Base-by-base conservation (phyloP, 1,140 invertebrate species). In the Ladona fulva region DNA sequence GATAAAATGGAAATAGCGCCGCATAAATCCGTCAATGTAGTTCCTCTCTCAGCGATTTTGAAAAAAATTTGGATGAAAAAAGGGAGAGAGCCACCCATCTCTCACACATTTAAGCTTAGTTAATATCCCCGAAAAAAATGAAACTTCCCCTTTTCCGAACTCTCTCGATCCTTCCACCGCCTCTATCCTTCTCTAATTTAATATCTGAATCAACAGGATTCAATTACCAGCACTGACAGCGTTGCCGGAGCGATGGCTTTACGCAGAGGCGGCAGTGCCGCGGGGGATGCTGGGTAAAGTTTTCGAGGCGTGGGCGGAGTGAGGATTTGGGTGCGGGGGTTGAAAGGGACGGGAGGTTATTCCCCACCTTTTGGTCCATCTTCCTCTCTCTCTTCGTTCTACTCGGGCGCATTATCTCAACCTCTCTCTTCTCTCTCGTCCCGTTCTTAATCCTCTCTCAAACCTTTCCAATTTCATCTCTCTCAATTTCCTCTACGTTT, bases 151-250 rank as follows among this genome's bases (percentile, higher is more conserved):
- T 19, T 19, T 52, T 52, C 52, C 52, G 29, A 37, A 66, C 52
- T 52, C 52, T 22, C 52, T 66, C 52, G 5, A 66, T 66, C 52
- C 44, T 19, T 11, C 44, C 44, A 10, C 44, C 44, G 3, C n/a
- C 52, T 66, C 52, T 66, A 52, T 52, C 12, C 52, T 37, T 42
- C 44, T 76, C 76, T 76, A 76, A 76, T 76, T 76, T 76, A 76
- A 76, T 76, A 76, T 76, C 76, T 42, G 76, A 76, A 76, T 76
- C 76, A 76, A 76, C 76, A 76, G 44, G 76, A 76, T 76, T 76
- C 76, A 76, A 76, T 76, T 76, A 76, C 76, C 22, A 25, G 6
- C 37, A 52, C 76, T 52, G 52, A 66, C 76, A 52, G 44, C 76
- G 37, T 42, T 52, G n/a, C 76, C 37, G n/a, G n/a, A 25, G 75